These are phyloP conservation scores for Agrilus cyanescens DNA, from an alignment of 2,888 invertebrate species.

Conservation along the genomic window DNA sequence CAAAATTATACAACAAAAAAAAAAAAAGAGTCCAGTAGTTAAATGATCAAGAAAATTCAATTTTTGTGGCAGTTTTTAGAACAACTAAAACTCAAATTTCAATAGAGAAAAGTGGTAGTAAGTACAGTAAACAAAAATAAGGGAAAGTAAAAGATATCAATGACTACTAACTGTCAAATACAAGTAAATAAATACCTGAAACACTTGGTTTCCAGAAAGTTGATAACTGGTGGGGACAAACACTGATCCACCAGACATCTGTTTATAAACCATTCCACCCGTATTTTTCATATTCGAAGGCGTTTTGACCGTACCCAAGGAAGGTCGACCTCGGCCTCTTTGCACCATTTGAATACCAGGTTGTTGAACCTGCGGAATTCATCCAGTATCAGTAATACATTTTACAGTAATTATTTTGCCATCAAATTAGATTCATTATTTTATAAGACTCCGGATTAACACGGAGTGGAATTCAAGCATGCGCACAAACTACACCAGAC, in stretches of 20 bases:
- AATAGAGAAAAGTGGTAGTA: neutral
- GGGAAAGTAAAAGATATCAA: conserved; percentile 3
- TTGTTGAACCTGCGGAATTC: neutral
- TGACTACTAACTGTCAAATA: neutral
- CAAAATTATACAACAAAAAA: too few species aligned
- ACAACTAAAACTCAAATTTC: conserved; percentile 3
- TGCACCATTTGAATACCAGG: conserved; percentile 24
- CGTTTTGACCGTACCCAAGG: conserved; percentile 19
- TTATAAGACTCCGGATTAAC: too few species aligned
- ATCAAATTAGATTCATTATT: too few species aligned
- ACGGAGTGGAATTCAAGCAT: too few species aligned
- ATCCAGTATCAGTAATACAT: too few species aligned
- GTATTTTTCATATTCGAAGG: conserved; percentile 28
- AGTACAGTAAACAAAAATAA: neutral
- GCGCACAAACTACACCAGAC: too few species aligned
- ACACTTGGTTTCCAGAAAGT: conserved; percentile 48
- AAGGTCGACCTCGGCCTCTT: conserved; percentile 31
- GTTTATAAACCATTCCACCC: conserved; percentile 56
- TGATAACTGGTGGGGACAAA: conserved; percentile 48
- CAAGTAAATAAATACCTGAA: conserved; percentile 38
- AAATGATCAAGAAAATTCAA: neutral
- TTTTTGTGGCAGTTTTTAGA: neutral
- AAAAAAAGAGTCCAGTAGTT: neutral
- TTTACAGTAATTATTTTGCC: too few species aligned
- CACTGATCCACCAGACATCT: conserved; percentile 42